Conservation (phyloP, 1,140 invertebrate genomes). For the Drosophila tani region DNA sequence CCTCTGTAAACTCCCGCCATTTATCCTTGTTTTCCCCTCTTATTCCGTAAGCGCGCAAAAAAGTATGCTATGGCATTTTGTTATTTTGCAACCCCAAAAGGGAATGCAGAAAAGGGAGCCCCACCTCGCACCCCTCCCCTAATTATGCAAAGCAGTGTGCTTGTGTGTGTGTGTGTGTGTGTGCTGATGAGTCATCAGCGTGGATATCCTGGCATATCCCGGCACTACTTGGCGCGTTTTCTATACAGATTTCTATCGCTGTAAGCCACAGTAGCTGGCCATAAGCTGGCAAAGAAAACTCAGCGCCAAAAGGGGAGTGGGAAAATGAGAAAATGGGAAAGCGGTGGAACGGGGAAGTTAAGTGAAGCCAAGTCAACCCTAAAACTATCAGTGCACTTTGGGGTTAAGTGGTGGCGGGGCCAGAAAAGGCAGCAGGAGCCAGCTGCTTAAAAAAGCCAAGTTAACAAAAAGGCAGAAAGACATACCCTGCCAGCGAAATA, state of each 20-base stretch:
- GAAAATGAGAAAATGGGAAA: neutral
- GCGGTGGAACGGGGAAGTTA: neutral
- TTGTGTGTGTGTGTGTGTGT: constrained; percentile 24
- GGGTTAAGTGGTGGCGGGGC: constrained; percentile 41
- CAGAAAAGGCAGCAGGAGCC: constrained; percentile 8
- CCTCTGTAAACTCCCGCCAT: neutral
- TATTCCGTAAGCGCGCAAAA: constrained; percentile 48
- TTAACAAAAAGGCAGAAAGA: neutral
- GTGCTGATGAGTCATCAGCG: constrained; percentile 56
- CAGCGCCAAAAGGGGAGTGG: too few relatives aligned
- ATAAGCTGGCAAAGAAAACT: constrained; percentile 1
- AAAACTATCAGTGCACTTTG: constrained; percentile 50
- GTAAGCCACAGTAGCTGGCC: constrained; percentile 16
- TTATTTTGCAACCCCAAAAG: constrained; percentile 65
- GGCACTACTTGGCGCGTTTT: constrained; percentile 43
- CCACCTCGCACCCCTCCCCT: constrained; percentile 4
- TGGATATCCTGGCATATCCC: constrained; percentile 22
- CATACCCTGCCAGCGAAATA: neutral
- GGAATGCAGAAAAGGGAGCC: constrained; percentile 15
- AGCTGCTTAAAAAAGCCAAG: neutral
- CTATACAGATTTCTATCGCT: constrained; percentile 44
- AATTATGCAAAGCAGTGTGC: constrained; percentile 37
- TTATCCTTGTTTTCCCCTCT: constrained; percentile 12
- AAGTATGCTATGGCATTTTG: constrained; percentile 79
- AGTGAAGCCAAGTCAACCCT: constrained; percentile 49